Conservation (phyloP, 1,140 invertebrate species). For the Saxidomus purpurata region DNA sequence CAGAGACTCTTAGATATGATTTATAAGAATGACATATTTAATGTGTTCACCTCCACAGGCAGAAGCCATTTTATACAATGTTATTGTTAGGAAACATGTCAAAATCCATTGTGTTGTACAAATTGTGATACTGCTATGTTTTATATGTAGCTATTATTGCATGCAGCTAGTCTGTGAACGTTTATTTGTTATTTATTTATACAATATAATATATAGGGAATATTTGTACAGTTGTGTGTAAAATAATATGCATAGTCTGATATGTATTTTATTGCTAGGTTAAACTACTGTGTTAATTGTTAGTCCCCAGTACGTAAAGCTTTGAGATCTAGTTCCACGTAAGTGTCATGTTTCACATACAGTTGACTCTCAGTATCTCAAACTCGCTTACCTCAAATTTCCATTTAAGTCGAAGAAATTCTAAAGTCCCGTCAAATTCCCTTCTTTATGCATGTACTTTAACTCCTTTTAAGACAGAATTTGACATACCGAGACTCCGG, state of each 20-base stretch:
- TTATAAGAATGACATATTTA: background rate
- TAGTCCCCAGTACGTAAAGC: too few relatives aligned
- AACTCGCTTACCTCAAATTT: too few relatives aligned
- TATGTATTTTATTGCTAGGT: background rate
- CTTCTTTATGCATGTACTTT: too few relatives aligned
- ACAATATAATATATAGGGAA: background rate
- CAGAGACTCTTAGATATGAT: too few relatives aligned
- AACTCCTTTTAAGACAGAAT: too few relatives aligned
- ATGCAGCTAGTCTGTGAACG: conserved; percentile 30
- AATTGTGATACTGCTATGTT: conserved; percentile 17
- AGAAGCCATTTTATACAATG: background rate
- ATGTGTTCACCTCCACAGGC: background rate
- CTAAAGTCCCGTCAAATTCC: too few relatives aligned
- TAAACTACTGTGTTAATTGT: background rate
- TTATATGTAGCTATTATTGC: conserved; percentile 29
- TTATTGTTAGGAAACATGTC: background rate
- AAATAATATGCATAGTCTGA: background rate
- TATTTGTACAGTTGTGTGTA: too few relatives aligned
- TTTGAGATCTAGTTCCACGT: too few relatives aligned
- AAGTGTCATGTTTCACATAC: too few relatives aligned
- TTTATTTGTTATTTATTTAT: conserved; percentile 39
- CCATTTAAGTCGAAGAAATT: too few relatives aligned
- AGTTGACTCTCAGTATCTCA: too few relatives aligned
- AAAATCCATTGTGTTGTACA: conserved; percentile 21
- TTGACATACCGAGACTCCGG: too few relatives aligned